A percentile compares a stretch with the other conserved stretches of the same genome.
These are phyloP conservation scores for Caenorhabditis panamensis DNA, from an alignment of 2,888 invertebrate species.

Conservation along the genomic window DNA sequence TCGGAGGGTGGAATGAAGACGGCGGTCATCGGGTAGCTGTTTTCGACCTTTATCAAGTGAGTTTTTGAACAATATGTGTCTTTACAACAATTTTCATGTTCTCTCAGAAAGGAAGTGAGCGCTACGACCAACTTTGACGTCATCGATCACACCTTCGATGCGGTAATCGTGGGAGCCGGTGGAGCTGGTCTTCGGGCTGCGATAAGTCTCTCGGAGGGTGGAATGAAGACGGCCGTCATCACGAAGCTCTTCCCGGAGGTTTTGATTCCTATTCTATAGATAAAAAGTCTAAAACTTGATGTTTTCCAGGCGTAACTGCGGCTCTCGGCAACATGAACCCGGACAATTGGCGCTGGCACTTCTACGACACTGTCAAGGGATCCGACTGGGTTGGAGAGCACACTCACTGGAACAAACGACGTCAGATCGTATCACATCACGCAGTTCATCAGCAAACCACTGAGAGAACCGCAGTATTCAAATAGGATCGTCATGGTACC, in stretches of 20 bases:
- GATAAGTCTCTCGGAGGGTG: constrained; percentile 95
- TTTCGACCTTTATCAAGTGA: too few relatives aligned
- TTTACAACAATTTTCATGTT: too few relatives aligned
- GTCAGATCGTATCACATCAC: too few relatives aligned
- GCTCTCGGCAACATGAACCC: constrained; percentile 95
- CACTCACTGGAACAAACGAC: too few relatives aligned
- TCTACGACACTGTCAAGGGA: constrained; percentile 86
- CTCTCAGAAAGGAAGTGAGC: too few relatives aligned
- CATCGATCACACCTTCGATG: constrained; percentile 96
- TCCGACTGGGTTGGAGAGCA: constrained; percentile 90
- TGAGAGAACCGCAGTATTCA: too few relatives aligned
- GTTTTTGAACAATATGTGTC: too few relatives aligned
- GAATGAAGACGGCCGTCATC: constrained; percentile 96
- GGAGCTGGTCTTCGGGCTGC: constrained; percentile 97
- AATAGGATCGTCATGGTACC: not conserved
- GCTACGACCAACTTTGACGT: too few relatives aligned
- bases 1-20: constrained; percentile 97
- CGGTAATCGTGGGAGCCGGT: constrained; percentile 95
- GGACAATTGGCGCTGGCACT: constrained; percentile 97
- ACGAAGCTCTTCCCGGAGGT: constrained; percentile 98
- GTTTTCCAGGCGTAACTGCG: constrained; percentile 89
- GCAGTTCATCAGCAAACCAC: too few relatives aligned
- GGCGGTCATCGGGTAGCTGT: constrained; percentile 96
- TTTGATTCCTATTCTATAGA: too few relatives aligned
- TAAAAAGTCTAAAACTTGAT: too few relatives aligned